Evolutionary conservation across 2,888 invertebrate genomes (phyloP).

Genomic region (Diarsia rubi): DNA sequence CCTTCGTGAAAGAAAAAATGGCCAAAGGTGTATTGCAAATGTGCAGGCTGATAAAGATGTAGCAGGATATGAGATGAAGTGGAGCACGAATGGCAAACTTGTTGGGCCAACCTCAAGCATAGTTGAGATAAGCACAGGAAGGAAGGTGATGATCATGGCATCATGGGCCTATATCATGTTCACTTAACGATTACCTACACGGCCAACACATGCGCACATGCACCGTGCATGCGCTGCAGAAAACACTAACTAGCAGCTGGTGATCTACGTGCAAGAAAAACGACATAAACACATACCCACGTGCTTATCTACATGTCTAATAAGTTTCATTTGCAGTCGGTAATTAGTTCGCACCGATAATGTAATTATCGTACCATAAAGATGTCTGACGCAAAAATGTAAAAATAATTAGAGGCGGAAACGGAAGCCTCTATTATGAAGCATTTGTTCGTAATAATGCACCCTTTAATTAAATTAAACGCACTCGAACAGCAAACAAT

Average conservation of each 20-base stretch:
- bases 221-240: not conserved
- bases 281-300: conserved; percentile 7
- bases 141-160: not conserved
- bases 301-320: conserved; percentile 45
- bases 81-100: not conserved
- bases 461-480: conserved; percentile 31
- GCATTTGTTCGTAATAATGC: conserved; percentile 16
- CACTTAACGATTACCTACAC: not conserved
- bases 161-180: not conserved
- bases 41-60: not conserved
- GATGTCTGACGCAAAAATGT: not conserved
- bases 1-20: not conserved
- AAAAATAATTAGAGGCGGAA: conserved; percentile 4
- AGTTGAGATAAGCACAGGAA: conserved; percentile 5
- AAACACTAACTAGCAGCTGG: conserved; percentile 22
- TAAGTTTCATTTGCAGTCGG: conserved; percentile 37
- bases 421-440: conserved; percentile 11
- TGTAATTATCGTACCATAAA: conserved; percentile 12
- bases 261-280: conserved; percentile 26
- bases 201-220: conserved; percentile 16
- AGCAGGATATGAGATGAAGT: not conserved
- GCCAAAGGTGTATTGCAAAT: not conserved
- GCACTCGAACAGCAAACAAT: conserved; percentile 36
- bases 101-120: too few species aligned
- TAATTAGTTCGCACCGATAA: conserved; percentile 34